Percentiles rank a stretch among this genome's conserved stretches.
These are phyloP conservation scores for Wasmannia auropunctata DNA, from an alignment of 1,140 invertebrate genomes.

Conservation along the genomic window DNA sequence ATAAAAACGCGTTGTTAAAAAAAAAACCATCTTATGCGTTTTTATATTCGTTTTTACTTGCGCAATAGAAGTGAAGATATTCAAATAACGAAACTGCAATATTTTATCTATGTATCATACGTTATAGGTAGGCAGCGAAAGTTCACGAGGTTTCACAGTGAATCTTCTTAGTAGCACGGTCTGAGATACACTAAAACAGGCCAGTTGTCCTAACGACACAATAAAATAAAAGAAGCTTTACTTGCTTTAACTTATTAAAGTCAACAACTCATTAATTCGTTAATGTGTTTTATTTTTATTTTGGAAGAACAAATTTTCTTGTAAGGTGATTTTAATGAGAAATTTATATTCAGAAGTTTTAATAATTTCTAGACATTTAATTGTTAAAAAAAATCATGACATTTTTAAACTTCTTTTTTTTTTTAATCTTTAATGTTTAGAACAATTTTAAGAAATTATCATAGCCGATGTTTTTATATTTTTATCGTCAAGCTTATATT, in stretches of 20 bases:
- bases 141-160: background rate
- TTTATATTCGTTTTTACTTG: constrained; percentile 37
- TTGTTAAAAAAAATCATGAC: background rate
- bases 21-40: background rate
- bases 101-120: background rate
- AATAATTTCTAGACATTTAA: background rate
- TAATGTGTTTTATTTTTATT: background rate
- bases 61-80: background rate
- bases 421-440: background rate
- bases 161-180: background rate
- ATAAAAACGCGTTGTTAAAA: constrained; percentile 8
- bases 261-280: too few species aligned
- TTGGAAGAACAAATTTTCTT: background rate
- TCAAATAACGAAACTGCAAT: constrained; percentile 58
- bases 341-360: background rate
- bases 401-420: background rate
- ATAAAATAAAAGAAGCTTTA: background rate
- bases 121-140: background rate
- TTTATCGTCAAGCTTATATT: background rate
- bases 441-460: background rate
- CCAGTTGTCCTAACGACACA: background rate
- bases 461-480: background rate
- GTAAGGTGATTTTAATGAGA: background rate
- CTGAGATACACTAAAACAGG: background rate
- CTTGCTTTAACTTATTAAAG: background rate